phyloP scores from a whole-genome alignment of 1,140 invertebrate species.

The Ephestia elutella region DNA sequence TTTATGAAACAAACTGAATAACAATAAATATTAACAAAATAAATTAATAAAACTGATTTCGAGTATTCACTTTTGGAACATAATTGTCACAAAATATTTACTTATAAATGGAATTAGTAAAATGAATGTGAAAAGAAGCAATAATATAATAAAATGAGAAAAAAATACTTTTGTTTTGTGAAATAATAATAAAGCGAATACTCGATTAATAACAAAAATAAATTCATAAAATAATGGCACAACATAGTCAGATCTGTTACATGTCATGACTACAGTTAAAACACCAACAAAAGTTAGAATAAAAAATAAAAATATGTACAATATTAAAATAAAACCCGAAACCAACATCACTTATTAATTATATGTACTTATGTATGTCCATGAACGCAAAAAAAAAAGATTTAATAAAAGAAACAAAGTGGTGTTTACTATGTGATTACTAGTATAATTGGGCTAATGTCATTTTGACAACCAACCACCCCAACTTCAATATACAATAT shows the following conservation, averaged over 20 bases:
- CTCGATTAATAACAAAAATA: not conserved
- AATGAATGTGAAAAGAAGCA: no score
- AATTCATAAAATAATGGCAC: not conserved
- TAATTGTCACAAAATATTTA: not conserved
- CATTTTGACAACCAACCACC: no score
- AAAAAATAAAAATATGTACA: not conserved
- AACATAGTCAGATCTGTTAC: not conserved
- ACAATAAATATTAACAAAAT: not conserved
- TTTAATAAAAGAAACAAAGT: no score
- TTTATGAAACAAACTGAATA: not conserved
- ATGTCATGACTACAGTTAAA: constrained; percentile 1
- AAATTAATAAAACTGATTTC: not conserved
- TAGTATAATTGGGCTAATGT: no score
- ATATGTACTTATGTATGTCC: no score
- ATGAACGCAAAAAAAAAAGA: no score
- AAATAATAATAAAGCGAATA: not conserved
- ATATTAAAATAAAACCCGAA: not conserved
- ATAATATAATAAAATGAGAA: no score
- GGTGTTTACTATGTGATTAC: no score
- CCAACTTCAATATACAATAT: no score
- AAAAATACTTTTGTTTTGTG: no score
- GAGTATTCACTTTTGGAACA: not conserved
- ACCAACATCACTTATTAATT: no score
- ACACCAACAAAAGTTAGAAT: not conserved
- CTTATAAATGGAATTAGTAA: no score